Evolutionary conservation across 2,113 vertebrate genomes (phyloP), one percentile per base, ranked within the genome.

Genomic region (Muntiacus reevesi): DNA sequence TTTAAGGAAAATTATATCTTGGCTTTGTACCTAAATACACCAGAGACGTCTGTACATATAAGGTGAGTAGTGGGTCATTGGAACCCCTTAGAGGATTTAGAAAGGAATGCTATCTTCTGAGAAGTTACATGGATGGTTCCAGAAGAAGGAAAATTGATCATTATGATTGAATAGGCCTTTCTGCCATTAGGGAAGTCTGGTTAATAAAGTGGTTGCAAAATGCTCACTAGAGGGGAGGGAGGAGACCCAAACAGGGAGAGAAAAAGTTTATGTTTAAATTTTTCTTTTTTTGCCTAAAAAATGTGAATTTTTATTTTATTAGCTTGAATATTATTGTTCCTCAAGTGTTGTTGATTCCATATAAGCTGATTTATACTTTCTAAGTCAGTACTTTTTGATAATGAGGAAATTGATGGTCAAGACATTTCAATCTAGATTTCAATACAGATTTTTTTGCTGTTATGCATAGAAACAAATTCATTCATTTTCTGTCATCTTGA

Each of bases 401-500:
- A 27, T 74, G 21, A 92, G 67, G 84, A 81, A n/a, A 62, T n/a
- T 71, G 21, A 55, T 85, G 76, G 89, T 52, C 45, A 64, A 95
- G 64, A 62, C 0, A 76, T 27, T 87, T 96, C 87, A 60, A 43
- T 90, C 79, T 92, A 88, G 30, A 4, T 64, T 93, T 92, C 16
- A 52, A 1, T 92, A 71, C 7, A 85, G 33, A 93, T 57, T 60
- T 87, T 23, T 27, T 94, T 96, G 30, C 45, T 40, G 28, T 87
- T 87, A 19, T 87, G 59, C 96, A 79, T 89, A 88, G 54, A 96
- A 93, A 9, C 55, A 62, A 33, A 89, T 93, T 90, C 6, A n/a
- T 96, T 52, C 82, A 55, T 89, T 95, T 87, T 76, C 21, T 97
- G 9, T 71, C 16, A 86, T 55, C 30, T 95, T 89, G 43, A 90